phyloP scores from a whole-genome alignment of 1,140 invertebrate genomes.

The Magallana gigas region DNA sequence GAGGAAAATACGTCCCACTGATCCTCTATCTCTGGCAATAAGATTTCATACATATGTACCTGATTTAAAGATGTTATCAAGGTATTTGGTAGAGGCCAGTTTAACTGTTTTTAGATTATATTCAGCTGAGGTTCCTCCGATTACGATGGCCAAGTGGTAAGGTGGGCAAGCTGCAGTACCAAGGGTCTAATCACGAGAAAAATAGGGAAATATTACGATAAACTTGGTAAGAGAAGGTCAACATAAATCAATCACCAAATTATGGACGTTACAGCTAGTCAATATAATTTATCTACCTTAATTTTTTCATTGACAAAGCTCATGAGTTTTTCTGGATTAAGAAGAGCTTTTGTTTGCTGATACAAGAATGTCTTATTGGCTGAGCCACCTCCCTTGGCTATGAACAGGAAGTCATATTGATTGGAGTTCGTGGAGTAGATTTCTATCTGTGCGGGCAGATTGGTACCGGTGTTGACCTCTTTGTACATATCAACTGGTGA shows the following conservation, averaged over 20 bases:
- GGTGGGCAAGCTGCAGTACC: constrained; percentile 80
- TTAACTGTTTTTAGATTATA: constrained; percentile 79
- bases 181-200: constrained; percentile 72
- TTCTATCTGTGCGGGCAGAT: constrained; percentile 80
- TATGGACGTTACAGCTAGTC: not conserved
- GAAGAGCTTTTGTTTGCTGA: constrained; percentile 79
- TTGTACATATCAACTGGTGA: constrained; percentile 79
- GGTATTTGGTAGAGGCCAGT: constrained; percentile 78
- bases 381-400: constrained; percentile 80
- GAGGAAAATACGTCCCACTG: no score
- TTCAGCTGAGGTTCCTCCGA: constrained; percentile 79
- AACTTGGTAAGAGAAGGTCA: not conserved
- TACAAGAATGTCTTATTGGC: constrained; percentile 80
- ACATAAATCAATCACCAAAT: not conserved
- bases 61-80: constrained; percentile 69
- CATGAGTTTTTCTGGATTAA: constrained; percentile 79
- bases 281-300: constrained; percentile 68
- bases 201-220: not conserved
- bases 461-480: constrained; percentile 79
- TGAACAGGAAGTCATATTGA: constrained; percentile 79
- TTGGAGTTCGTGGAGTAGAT: constrained; percentile 76
- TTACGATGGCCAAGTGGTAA: constrained; percentile 79
- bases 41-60: not conserved
- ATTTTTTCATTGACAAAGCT: constrained; percentile 79
- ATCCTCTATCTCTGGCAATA: not conserved